Evolutionary conservation across 2,797 vertebrate genomes (phyloP), one percentile per base, ranked within the genome.

Genomic region (Hydrophis major): DNA sequence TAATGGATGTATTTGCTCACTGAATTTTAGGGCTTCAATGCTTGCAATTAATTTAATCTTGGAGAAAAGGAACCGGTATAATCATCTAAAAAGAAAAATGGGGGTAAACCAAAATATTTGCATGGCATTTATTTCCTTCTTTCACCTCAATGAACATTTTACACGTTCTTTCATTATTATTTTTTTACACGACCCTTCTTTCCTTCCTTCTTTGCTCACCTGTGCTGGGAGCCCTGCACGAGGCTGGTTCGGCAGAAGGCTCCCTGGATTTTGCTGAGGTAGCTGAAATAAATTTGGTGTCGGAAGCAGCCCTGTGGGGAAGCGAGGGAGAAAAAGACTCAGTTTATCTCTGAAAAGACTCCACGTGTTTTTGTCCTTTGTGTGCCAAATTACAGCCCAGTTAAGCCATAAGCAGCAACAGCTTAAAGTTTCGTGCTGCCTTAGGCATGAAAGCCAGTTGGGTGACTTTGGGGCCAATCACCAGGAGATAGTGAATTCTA

Each of bases 181-280:
- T 22, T 11, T 63, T 63, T 63, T 63, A 63, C 27, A 63, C 11
- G 0, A 28, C 61, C 61, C 61, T 63, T 28, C 27, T 63, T 27
- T 61, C 28, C 28, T 66, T 28, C 7, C 32, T 18, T 32, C 37
- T 28, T 7, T 25, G n/a, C 93, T 97, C 83, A 99, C 99, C 98
- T 99, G 99, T 97, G 98, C 97, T 97, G 98, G 98, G 95, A 99
- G 98, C 95, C 98, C 98, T 93, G 98, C 97, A 96, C 98, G 97
- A 93, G 97, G 96, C 32, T 97, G 98, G 97, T 98, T 97, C 93
- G 98, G 97, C 96, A 99, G 97, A 97, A 99, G 98, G 96, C 98
- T 98, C 97, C 98, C 98, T 97, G 99, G 99, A 98, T 98, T 99
- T 98, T 99, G 99, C 97, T 99, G 99, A 99, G 99, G 99, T 99